Conservation (phyloP, 2,888 invertebrate genomes). For the Epinotia nisella region DNA sequence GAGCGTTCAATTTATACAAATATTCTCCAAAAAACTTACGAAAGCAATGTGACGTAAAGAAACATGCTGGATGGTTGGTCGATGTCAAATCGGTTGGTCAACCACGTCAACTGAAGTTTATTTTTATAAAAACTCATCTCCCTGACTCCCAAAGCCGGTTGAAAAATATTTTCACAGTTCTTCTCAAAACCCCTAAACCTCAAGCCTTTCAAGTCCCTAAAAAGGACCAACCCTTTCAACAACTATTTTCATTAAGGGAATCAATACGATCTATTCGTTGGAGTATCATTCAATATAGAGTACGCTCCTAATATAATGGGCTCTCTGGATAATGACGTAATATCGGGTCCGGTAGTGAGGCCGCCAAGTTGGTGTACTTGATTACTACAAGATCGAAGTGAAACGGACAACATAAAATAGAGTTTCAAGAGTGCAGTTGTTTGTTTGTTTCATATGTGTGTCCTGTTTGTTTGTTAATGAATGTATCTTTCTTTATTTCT, state of each 20-base stretch:
- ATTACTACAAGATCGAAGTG: too few species aligned
- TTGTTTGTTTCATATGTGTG: too few species aligned
- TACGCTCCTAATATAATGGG: slow-evolving; percentile 53
- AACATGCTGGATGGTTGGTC: too few species aligned
- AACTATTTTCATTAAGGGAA: slow-evolving; percentile 51
- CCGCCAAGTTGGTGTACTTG: slow-evolving; percentile 15
- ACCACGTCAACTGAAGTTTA: slow-evolving; percentile 1
- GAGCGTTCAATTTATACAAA: too few species aligned
- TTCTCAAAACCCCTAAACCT: slow-evolving; percentile 25
- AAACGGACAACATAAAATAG: too few species aligned
- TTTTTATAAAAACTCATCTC: slow-evolving; percentile 21
- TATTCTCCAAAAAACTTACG: too few species aligned
- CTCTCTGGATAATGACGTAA: slow-evolving; percentile 40
- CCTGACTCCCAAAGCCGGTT: background rate
- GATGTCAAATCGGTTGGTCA: background rate
- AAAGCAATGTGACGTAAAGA: too few species aligned
- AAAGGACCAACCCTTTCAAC: slow-evolving; percentile 42
- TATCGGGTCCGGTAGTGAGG: slow-evolving; percentile 12
- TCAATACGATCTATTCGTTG: slow-evolving; percentile 54
- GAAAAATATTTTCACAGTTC: slow-evolving; percentile 35
- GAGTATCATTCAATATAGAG: slow-evolving; percentile 55
- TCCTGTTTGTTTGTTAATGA: too few species aligned
- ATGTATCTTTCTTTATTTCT: too few species aligned
- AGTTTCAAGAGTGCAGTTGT: too few species aligned
- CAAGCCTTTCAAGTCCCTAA: slow-evolving; percentile 44